Evolutionary conservation across 2,113 vertebrate genomes (phyloP).

Genomic region (Tragelaphus strepsiceros): DNA sequence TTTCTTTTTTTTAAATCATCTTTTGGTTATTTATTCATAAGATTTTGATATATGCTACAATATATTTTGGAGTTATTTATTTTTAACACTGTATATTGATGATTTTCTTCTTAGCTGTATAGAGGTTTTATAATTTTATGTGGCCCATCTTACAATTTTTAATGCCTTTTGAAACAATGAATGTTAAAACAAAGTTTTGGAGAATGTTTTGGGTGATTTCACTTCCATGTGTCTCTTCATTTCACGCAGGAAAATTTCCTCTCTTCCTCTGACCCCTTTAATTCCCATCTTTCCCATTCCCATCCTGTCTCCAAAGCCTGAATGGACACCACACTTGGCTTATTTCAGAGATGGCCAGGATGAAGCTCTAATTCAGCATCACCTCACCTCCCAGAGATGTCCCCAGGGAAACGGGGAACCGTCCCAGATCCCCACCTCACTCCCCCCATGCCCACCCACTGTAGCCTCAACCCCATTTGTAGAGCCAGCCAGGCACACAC

Average conservation of each 20-base stretch:
- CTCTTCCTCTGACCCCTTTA: background rate
- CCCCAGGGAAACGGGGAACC: background rate
- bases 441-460: fast-evolving
- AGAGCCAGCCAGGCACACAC: background rate
- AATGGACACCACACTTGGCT: background rate
- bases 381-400: background rate
- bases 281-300: background rate
- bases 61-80: background rate
- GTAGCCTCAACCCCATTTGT: background rate
- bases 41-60: background rate
- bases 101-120: background rate
- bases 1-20: background rate
- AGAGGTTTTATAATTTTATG: background rate
- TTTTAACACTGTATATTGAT: background rate
- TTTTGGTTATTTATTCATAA: background rate
- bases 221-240: background rate
- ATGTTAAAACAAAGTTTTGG: background rate
- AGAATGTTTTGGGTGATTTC: background rate
- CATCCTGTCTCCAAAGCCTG: background rate
- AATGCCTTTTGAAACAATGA: background rate
- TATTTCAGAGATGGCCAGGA: background rate
- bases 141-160: background rate
- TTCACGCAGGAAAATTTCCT: background rate
- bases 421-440: fast-evolving
- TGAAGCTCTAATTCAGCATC: no score